A percentile compares a stretch with the other conserved stretches of the same genome.
phyloP scores from a whole-genome alignment of 2,113 vertebrate species.

The Corythornis madagascariensis region DNA sequence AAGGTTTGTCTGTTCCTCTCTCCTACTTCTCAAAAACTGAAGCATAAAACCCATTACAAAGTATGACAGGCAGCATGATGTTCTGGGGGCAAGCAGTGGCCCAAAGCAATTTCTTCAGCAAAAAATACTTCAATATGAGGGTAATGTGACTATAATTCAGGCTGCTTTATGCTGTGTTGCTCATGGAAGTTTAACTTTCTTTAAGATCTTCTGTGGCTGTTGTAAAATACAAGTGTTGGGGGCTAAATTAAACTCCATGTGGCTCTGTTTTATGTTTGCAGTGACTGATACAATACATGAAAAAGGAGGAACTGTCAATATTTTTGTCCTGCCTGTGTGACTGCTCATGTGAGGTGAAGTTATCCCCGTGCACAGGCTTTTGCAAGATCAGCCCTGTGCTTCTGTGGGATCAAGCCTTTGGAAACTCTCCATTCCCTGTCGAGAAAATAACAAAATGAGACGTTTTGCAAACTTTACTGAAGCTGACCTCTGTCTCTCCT shows the following conservation, averaged over 20 bases:
- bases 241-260: not conserved
- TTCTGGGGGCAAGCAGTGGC: not conserved
- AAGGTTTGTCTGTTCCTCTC: not conserved
- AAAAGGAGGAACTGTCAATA: constrained; percentile 34
- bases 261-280: not conserved
- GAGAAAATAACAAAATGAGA: not conserved
- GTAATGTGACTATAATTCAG: not conserved
- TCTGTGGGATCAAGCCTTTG: constrained; percentile 12
- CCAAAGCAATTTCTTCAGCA: not conserved
- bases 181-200: not conserved
- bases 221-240: not conserved
- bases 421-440: not conserved
- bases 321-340: not conserved
- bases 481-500: constrained; percentile 12
- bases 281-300: not conserved
- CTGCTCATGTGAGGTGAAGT: not conserved
- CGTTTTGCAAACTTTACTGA: not conserved
- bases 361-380: not conserved
- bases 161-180: not conserved
- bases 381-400: not conserved
- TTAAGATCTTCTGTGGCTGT: not conserved
- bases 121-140: not conserved
- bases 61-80: not conserved
- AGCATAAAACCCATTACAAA: not conserved
- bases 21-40: not conserved